A percentile compares a stretch with the other conserved stretches of the same genome.
Conservation (phyloP, 1,140 invertebrate genomes). For the Zophobas morio region DNA sequence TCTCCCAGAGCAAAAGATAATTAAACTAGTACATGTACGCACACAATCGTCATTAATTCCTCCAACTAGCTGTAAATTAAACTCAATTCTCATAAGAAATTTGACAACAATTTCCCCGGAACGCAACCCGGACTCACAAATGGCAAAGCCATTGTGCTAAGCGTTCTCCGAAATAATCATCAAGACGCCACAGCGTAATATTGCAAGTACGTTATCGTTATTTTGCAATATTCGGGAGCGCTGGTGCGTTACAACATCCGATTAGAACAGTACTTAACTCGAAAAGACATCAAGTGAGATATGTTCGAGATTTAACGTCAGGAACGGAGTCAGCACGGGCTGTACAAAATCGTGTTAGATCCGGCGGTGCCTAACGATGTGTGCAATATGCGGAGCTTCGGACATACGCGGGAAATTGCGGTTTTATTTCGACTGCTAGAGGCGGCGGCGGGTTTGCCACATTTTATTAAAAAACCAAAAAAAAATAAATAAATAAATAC, state of each 20-base stretch:
- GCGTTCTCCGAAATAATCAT: not conserved
- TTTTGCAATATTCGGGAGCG: not conserved
- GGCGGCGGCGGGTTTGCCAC: no score
- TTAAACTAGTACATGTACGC: no score
- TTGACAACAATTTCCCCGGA: no score
- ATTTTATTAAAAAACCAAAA: no score
- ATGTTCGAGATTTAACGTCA: not conserved
- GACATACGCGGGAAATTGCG: not conserved
- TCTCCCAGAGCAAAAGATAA: no score
- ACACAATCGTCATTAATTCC: no score
- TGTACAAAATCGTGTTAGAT: conserved; percentile 2
- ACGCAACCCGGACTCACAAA: no score
- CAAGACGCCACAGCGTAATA: not conserved
- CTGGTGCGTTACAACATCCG: not conserved
- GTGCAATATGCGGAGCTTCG: not conserved
- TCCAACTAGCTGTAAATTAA: no score
- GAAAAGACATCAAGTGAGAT: not conserved
- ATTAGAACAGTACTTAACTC: conserved; percentile 3
- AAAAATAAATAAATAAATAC: no score
- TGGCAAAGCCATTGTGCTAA: no score
- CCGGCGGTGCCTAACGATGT: conserved; percentile 6
- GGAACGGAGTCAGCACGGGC: not conserved
- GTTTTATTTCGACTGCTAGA: not conserved
- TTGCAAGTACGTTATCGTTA: not conserved
- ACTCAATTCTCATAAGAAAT: no score